phyloP scores from a whole-genome alignment of 2,797 vertebrate genomes.

The Siniperca undulata region DNA sequence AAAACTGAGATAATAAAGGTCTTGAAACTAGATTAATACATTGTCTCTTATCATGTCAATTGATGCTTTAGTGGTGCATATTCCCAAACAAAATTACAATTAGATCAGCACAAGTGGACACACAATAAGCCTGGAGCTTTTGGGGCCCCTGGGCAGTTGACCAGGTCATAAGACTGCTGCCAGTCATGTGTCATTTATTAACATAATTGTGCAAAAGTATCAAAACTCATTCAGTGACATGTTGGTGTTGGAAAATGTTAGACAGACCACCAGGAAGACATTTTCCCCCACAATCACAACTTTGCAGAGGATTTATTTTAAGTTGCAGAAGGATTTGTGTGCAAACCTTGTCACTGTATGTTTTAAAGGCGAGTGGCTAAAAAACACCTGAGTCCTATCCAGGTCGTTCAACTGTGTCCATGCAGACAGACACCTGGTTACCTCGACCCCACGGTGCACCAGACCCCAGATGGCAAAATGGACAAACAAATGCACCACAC shows the following conservation, averaged over 20 bases:
- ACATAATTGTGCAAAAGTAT: neutral
- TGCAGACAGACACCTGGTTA: conserved; percentile 17
- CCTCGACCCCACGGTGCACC: neutral
- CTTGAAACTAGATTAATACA: neutral
- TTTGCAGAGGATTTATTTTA: neutral
- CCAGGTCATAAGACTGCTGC: neutral
- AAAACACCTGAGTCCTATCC: conserved; percentile 18
- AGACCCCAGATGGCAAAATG: conserved; percentile 38
- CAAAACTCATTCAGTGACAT: neutral
- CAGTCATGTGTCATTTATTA: neutral
- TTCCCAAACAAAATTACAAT: neutral
- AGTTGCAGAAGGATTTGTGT: neutral
- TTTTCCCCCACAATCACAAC: neutral
- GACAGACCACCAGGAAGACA: neutral
- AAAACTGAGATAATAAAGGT: neutral
- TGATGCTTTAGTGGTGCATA: neutral
- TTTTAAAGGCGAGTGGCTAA: neutral
- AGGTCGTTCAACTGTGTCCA: neutral
- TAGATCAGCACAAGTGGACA: neutral
- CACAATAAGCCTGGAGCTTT: neutral
- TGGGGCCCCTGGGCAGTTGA: neutral
- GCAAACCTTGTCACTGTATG: neutral
- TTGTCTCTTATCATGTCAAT: too few relatives aligned
- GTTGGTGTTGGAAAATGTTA: neutral
- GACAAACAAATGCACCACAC: neutral